Conservation (phyloP, 2,113 vertebrate genomes). For the Promerops cafer region DNA sequence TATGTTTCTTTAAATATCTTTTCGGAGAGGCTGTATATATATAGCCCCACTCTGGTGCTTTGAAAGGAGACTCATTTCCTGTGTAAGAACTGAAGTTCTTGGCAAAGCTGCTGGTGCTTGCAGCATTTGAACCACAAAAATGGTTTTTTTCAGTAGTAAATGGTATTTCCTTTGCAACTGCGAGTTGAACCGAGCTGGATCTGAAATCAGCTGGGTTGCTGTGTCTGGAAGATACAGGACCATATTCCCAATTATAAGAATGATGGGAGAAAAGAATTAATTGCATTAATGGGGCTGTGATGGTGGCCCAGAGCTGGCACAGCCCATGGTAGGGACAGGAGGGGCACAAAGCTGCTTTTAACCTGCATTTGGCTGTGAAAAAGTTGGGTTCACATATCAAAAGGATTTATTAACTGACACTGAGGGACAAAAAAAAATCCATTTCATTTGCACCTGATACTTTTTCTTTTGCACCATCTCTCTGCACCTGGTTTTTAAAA, state of each 20-base stretch:
- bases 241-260: not conserved
- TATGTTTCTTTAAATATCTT: conserved; percentile 74
- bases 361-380: not conserved
- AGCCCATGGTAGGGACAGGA: not conserved
- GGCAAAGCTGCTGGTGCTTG: conserved; percentile 27
- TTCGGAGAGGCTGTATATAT: conserved; percentile 64
- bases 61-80: conserved; percentile 70
- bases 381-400: not conserved
- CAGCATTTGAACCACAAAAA: conserved; percentile 36
- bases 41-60: conserved; percentile 65
- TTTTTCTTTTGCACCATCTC: not conserved
- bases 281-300: not conserved
- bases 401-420: not conserved
- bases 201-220: not conserved
- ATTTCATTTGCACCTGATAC: not conserved
- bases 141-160: conserved; percentile 6
- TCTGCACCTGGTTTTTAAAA: not conserved
- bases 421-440: not conserved
- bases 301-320: not conserved
- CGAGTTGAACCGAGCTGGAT: accelerated
- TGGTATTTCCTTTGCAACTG: not conserved
- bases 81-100: conserved; percentile 65
- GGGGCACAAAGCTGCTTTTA: not conserved
- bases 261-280: not conserved
- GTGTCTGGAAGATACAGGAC: not conserved